Percentiles rank a stretch among this genome's conserved stretches.
These are phyloP conservation scores for Phalacrocorax pelagicus DNA, from an alignment of 2,113 vertebrate species.

Conservation along the genomic window DNA sequence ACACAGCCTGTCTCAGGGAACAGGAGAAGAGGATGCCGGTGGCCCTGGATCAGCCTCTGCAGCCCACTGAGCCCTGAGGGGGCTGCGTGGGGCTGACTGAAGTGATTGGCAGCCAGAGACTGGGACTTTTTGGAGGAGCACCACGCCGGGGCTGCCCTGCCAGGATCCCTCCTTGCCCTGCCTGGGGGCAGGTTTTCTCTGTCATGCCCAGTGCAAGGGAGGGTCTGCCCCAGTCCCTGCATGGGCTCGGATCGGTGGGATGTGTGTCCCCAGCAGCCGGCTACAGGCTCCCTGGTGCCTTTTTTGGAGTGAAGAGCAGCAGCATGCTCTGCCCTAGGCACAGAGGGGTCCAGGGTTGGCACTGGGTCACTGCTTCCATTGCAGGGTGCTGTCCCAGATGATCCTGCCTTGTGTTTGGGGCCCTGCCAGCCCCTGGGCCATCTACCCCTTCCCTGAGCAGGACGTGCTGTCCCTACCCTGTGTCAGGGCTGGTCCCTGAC, in stretches of 20 bases:
- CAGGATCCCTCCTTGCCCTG: background rate
- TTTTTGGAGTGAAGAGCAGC: background rate
- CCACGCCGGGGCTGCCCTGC: background rate
- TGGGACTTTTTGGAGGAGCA: background rate
- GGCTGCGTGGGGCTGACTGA: background rate
- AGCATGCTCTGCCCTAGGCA: background rate
- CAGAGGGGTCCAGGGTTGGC: background rate
- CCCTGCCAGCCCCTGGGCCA: background rate
- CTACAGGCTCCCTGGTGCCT: background rate
- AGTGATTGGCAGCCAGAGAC: background rate
- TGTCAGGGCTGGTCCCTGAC: constrained; percentile 48
- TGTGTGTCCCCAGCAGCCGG: background rate
- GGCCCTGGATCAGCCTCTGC: background rate
- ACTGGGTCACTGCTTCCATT: background rate
- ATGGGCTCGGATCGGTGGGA: background rate
- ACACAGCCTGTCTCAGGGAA: background rate
- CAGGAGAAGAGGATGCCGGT: background rate
- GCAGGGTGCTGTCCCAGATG: background rate
- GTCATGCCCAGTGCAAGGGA: fast-evolving
- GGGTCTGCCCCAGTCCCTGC: background rate
- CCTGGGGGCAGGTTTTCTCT: background rate
- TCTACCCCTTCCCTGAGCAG: background rate
- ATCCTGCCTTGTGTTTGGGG: fast-evolving
- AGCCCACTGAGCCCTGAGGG: background rate
- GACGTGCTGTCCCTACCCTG: background rate